Evolutionary conservation across 2,113 vertebrate genomes (phyloP).

Genomic region (Pycnonotus jocosus): DNA sequence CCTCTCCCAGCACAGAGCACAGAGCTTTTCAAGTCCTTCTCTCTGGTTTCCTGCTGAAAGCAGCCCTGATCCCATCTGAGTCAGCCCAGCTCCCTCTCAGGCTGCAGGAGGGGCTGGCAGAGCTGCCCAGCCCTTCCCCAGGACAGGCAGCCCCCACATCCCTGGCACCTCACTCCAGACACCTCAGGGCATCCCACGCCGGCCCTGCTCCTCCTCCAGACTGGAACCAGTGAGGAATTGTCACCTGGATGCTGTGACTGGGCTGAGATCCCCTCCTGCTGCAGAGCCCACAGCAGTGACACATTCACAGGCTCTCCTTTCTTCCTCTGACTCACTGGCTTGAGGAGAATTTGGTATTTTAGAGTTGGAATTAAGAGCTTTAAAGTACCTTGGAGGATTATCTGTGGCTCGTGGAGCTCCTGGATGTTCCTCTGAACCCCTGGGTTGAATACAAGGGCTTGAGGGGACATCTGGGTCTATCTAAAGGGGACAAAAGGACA

Average conservation of each 20-base stretch:
- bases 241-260: neutral
- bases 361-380: neutral
- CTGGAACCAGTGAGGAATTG: neutral
- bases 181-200: rapidly evolving
- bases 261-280: neutral
- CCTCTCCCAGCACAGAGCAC: neutral
- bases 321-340: neutral
- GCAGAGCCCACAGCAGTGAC: neutral
- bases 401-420: neutral
- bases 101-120: neutral
- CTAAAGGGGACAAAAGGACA: neutral
- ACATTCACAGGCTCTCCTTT: neutral
- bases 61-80: neutral
- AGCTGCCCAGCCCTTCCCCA: neutral
- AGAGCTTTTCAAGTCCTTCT: neutral
- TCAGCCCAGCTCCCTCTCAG: neutral
- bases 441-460: neutral
- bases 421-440: neutral
- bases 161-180: neutral
- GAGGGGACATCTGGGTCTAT: neutral
- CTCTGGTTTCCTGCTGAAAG: neutral
- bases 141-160: neutral
- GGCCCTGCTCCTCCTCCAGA: neutral
- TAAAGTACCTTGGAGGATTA: neutral
- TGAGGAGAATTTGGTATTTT: neutral